Percentiles rank a stretch among this genome's conserved stretches.
Conservation (phyloP, 2,888 invertebrate species). For the Charanyca ferruginea region DNA sequence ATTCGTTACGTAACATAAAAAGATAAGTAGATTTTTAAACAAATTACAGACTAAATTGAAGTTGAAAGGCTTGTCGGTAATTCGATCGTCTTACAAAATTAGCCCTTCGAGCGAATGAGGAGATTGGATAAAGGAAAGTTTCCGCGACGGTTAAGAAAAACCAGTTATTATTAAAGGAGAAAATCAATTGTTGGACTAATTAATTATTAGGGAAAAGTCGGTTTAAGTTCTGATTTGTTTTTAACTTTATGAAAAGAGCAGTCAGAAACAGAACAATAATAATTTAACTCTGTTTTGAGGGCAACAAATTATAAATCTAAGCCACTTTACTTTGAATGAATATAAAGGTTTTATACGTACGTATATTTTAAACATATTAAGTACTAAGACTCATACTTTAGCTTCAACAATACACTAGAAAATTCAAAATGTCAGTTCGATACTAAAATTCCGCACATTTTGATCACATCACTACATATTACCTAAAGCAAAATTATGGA, state of each 20-base stretch:
- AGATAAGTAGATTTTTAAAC: conserved; percentile 69
- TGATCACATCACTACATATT: not conserved
- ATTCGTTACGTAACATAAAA: conserved; percentile 31
- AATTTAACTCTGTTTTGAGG: not conserved
- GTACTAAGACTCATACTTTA: not conserved
- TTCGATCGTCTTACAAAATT: conserved; percentile 78
- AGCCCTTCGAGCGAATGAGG: conserved; percentile 71
- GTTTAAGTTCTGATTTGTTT: conserved; percentile 36
- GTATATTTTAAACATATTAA: not conserved
- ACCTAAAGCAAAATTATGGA: conserved; percentile 24
- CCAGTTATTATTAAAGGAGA: conserved; percentile 56
- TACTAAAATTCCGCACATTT: not conserved
- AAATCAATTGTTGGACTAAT: conserved; percentile 63
- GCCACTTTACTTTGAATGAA: not conserved
- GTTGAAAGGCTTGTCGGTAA: conserved; percentile 73
- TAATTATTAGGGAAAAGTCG: conserved; percentile 44
- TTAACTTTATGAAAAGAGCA: conserved; percentile 14
- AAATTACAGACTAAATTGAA: conserved; percentile 72
- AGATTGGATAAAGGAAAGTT: conserved; percentile 73
- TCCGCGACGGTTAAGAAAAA: conserved; percentile 47
- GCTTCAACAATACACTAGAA: not conserved
- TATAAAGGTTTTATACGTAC: no score
- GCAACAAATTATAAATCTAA: not conserved
- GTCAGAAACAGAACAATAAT: not conserved
- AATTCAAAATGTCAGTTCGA: no score